These are phyloP conservation scores for Clarias batrachus DNA, from an alignment of 2,113 vertebrate species.

Conservation along the genomic window DNA sequence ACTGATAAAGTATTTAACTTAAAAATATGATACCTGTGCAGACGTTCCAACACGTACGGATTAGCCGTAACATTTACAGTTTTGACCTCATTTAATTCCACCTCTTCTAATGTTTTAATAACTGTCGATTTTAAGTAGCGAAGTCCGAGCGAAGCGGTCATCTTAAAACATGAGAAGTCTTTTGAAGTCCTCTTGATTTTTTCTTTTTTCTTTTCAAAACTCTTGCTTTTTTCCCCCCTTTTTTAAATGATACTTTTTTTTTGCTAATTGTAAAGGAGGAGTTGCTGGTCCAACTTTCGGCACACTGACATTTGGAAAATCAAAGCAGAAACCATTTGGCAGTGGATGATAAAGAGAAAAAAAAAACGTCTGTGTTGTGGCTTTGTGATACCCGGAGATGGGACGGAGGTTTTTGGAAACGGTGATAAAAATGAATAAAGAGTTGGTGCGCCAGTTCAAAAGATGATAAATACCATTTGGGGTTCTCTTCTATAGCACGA, in stretches of 20 bases:
- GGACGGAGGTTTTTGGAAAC: constrained; percentile 19
- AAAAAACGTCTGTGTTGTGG: constrained; percentile 13
- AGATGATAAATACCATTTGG: constrained; percentile 55
- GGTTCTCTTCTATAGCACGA: constrained; percentile 44
- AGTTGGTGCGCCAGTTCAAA: constrained; percentile 52
- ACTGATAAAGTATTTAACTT: not conserved
- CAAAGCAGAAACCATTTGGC: constrained; percentile 4
- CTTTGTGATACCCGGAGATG: constrained; percentile 43
- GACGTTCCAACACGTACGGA: not conserved
- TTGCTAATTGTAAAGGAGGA: not conserved
- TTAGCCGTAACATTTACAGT: not conserved
- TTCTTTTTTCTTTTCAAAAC: not conserved
- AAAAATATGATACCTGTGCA: not conserved
- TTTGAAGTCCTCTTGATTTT: constrained; percentile 8
- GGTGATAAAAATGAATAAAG: constrained; percentile 54
- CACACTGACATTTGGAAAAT: constrained; percentile 23
- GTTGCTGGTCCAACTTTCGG: constrained; percentile 14
- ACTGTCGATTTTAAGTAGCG: not conserved
- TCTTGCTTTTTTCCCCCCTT: not conserved
- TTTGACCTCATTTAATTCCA: not conserved
- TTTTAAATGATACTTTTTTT: not conserved
- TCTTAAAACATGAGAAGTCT: not conserved
- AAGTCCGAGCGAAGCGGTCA: not conserved
- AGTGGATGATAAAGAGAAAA: not conserved
- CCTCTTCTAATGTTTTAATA: not conserved